Conservation (phyloP, 2,113 vertebrate species). For the Salvator merianae region DNA sequence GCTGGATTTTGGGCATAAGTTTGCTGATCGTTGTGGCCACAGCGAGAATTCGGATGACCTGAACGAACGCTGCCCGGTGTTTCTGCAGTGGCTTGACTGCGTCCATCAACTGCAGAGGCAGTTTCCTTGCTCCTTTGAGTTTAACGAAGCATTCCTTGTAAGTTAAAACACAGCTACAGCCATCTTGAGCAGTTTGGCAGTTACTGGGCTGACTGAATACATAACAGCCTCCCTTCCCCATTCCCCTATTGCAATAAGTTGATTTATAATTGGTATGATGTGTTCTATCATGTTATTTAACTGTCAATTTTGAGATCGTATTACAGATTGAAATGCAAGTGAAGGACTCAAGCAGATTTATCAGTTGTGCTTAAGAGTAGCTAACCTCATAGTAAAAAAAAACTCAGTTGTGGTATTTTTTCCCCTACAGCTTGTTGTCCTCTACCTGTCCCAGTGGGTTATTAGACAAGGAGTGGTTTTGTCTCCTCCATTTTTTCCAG, state of each 20-base stretch:
- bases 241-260: no score
- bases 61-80: constrained; percentile 97
- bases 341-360: background rate
- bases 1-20: constrained; percentile 98
- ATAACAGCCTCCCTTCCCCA: no score
- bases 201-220: no score
- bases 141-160: constrained; percentile 98
- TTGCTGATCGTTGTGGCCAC: constrained; percentile 96
- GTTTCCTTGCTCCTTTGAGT: constrained; percentile 98
- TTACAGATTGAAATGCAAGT: background rate
- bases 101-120: constrained; percentile 99
- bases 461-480: no score
- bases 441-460: no score
- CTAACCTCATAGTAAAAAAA: background rate
- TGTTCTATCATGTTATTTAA: background rate
- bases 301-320: background rate
- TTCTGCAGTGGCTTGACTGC: constrained; percentile 98
- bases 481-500: no score
- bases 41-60: constrained; percentile 94
- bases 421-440: no score
- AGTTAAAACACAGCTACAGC: constrained; percentile 57
- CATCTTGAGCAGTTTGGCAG: background rate
- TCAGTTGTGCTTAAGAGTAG: background rate
- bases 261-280: no score
- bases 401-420: no score